phyloP scores from a whole-genome alignment of 1,140 invertebrate genomes.

The Melitaea cinxia region DNA sequence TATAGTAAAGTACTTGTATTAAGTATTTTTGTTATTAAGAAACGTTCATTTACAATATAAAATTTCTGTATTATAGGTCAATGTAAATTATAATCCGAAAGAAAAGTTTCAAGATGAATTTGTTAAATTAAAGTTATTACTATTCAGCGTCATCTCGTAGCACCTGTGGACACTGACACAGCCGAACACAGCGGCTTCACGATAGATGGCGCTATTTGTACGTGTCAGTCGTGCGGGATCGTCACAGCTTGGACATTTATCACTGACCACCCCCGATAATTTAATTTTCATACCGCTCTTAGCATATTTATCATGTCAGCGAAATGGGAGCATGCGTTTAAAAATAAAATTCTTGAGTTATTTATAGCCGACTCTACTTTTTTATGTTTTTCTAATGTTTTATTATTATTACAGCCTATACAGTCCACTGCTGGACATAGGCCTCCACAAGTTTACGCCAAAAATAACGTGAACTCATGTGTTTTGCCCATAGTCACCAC shows the following conservation, averaged over 20 bases:
- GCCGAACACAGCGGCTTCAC: slow-evolving; percentile 51
- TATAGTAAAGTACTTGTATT: too few species aligned
- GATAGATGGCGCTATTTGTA: slow-evolving; percentile 77
- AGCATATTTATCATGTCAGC: slow-evolving; percentile 49
- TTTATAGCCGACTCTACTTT: background rate
- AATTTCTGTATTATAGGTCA: too few species aligned
- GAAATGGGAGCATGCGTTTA: slow-evolving; percentile 18
- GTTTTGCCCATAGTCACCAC: too few species aligned
- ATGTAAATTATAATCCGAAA: background rate
- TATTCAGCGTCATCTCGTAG: slow-evolving; percentile 47
- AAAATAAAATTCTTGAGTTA: slow-evolving; percentile 12
- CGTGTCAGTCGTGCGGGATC: slow-evolving; percentile 55
- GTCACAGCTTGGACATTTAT: slow-evolving; percentile 72
- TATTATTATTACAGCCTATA: background rate
- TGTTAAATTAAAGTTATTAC: background rate
- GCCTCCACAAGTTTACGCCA: too few species aligned
- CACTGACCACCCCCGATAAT: slow-evolving; percentile 65
- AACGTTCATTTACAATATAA: too few species aligned
- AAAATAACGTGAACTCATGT: too few species aligned
- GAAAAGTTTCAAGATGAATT: background rate
- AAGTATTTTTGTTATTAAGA: too few species aligned
- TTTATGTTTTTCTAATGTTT: background rate
- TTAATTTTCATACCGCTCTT: slow-evolving; percentile 63
- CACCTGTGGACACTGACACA: slow-evolving; percentile 48
- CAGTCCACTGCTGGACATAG: too few species aligned